Percentiles rank a stretch among this genome's conserved stretches.
phyloP scores from a whole-genome alignment of 2,888 invertebrate genomes.

The Polyommatus icarus region DNA sequence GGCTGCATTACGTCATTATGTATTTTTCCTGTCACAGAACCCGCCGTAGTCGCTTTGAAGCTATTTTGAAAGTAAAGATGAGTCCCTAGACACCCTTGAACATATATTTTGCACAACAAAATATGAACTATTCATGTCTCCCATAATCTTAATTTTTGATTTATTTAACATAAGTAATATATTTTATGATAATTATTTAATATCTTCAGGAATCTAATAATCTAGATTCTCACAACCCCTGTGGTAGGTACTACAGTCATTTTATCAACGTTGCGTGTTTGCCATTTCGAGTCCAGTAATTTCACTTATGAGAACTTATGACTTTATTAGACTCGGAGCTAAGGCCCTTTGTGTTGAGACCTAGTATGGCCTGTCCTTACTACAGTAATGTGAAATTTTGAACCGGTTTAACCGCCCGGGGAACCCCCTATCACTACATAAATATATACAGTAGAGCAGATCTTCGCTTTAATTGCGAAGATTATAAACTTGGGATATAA shows the following conservation, averaged over 20 bases:
- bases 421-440: background rate
- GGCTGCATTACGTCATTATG: slow-evolving; percentile 13
- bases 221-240: no score
- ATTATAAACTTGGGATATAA: no score
- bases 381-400: background rate
- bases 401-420: slow-evolving; percentile 1
- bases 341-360: background rate
- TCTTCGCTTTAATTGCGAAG: background rate
- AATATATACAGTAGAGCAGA: background rate
- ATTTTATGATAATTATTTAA: no score
- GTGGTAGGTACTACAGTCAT: no score
- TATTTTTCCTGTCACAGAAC: background rate
- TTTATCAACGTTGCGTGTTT: no score
- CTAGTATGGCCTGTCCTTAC: background rate
- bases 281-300: no score
- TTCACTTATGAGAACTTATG: no score
- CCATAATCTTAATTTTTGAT: no score
- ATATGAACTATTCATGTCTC: no score
- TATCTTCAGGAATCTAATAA: no score
- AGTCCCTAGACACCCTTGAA: background rate
- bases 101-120: background rate
- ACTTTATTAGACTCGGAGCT: no score
- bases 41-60: background rate
- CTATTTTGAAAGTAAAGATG: background rate
- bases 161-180: no score